These are phyloP conservation scores for Scaptomyza cyrtandrae DNA, from an alignment of 2,888 invertebrate genomes.

Conservation along the genomic window DNA sequence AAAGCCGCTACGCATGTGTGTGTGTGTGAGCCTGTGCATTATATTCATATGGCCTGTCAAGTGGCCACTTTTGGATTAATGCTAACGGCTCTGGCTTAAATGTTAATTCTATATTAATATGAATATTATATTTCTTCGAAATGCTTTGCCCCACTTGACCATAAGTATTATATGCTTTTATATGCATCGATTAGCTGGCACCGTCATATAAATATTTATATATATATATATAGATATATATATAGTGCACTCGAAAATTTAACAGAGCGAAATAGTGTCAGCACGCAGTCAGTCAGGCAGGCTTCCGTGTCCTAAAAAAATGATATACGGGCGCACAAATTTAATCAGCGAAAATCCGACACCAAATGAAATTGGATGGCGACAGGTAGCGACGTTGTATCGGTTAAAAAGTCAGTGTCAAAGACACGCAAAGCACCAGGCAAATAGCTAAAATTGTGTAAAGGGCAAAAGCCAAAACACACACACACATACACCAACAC, in stretches of 20 bases:
- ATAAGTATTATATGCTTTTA: conserved; percentile 37
- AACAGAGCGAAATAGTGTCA: conserved; percentile 14
- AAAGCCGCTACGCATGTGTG: conserved; percentile 13
- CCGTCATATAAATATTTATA: background rate
- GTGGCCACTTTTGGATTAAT: conserved; percentile 58
- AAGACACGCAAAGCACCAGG: conserved; percentile 48
- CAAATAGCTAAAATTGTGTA: conserved; percentile 34
- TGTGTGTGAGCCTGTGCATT: conserved; percentile 7
- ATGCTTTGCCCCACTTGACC: conserved; percentile 14
- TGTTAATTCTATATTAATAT: conserved; percentile 20
- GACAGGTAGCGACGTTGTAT: conserved; percentile 18
- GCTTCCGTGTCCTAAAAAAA: conserved; percentile 17
- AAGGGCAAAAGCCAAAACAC: conserved; percentile 6
- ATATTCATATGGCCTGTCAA: conserved; percentile 61
- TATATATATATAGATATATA: background rate
- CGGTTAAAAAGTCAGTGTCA: conserved; percentile 37
- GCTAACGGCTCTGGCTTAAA: conserved; percentile 14
- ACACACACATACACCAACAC: background rate
- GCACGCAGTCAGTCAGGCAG: conserved; percentile 15
- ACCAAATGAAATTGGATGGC: conserved; percentile 46
- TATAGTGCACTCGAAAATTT: conserved; percentile 21
- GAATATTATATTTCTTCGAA: conserved; percentile 3
- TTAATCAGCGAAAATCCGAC: conserved; percentile 53
- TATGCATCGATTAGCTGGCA: conserved; percentile 42
- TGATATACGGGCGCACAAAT: conserved; percentile 53